Percentiles rank a stretch among this genome's conserved stretches.
phyloP scores from a whole-genome alignment of 2,797 vertebrate species.

The Syncerus caffer region DNA sequence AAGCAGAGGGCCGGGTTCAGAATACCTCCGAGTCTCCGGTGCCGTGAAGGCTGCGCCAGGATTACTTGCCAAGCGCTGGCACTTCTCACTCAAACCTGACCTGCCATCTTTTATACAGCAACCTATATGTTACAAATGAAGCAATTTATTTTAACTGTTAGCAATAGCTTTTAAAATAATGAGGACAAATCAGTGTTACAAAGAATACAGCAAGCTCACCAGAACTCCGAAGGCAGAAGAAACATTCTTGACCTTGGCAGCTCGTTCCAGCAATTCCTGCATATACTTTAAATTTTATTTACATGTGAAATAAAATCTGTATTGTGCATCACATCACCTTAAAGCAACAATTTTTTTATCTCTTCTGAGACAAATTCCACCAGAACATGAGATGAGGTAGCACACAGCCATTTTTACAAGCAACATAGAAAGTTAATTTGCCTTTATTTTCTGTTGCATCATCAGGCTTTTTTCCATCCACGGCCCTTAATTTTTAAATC shows the following conservation, averaged over 20 bases:
- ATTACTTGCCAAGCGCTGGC: background rate
- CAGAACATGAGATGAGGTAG: background rate
- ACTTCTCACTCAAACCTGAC: background rate
- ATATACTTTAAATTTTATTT: accelerated
- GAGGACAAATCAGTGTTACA: accelerated
- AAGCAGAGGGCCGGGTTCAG: background rate
- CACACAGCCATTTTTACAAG: accelerated
- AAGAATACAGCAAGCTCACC: accelerated
- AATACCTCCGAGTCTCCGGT: background rate
- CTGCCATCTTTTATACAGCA: background rate
- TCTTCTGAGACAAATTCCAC: background rate
- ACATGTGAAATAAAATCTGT: background rate
- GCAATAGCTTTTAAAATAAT: background rate
- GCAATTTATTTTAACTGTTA: background rate
- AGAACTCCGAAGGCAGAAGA: too few relatives aligned
- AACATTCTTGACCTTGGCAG: accelerated
- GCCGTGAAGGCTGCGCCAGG: accelerated
- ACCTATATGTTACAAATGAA: accelerated
- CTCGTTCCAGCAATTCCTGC: accelerated
- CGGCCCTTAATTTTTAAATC: background rate
- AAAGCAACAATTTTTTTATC: background rate
- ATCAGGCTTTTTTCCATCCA: accelerated
- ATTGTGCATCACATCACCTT: accelerated
- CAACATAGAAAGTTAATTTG: too few relatives aligned
- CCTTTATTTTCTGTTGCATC: background rate